Evolutionary conservation across 1,140 invertebrate genomes (phyloP).

Genomic region (Lucilia cuprina): DNA sequence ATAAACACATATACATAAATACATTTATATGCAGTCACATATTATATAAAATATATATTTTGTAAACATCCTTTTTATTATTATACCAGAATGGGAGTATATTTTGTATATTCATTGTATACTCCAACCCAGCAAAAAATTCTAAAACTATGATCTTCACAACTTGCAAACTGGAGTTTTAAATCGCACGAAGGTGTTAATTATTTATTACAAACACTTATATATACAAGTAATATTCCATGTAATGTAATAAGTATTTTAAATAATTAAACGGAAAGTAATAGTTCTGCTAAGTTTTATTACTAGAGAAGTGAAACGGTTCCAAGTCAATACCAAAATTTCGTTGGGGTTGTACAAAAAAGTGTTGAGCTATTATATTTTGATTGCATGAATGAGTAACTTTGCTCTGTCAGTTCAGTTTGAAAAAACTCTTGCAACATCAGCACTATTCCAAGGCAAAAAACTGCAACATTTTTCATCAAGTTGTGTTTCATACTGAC

Average conservation of each 20-base stretch:
- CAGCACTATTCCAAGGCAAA: constrained; percentile 37
- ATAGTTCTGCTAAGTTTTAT: too few species aligned
- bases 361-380: too few species aligned
- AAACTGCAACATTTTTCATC: constrained; percentile 30
- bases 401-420: background rate
- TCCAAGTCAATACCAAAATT: too few species aligned
- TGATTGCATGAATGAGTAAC: background rate
- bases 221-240: too few species aligned
- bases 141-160: too few species aligned
- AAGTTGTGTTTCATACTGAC: constrained; percentile 48
- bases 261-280: too few species aligned
- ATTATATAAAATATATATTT: background rate
- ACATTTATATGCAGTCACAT: background rate
- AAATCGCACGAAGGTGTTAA: too few species aligned
- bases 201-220: too few species aligned
- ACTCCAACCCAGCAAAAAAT: background rate
- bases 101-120: background rate
- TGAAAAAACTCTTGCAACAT: constrained; percentile 40
- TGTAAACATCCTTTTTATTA: constrained; percentile 17
- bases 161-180: too few species aligned
- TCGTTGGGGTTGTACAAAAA: too few species aligned
- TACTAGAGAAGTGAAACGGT: too few species aligned
- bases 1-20: background rate
- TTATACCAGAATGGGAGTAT: background rate
- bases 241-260: too few species aligned